Evolutionary conservation across 2,113 vertebrate species (phyloP).

Genomic region (Actenoides lindsayi): DNA sequence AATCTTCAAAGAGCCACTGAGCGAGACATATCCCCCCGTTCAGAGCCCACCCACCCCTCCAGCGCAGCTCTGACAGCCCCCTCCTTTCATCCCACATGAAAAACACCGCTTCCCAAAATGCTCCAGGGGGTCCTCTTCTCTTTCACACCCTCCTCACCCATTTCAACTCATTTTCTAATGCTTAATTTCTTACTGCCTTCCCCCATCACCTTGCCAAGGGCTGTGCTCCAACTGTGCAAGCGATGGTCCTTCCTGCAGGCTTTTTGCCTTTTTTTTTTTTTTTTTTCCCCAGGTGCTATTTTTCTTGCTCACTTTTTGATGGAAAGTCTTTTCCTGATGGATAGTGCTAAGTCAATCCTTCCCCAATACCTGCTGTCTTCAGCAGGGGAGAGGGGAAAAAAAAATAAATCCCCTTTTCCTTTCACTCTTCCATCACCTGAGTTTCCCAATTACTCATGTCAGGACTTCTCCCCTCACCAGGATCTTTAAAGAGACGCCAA

Average conservation of each 20-base stretch:
- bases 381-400: constrained; percentile 13
- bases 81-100: not conserved
- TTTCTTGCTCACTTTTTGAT: constrained; percentile 62
- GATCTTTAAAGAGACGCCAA: not conserved
- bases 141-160: not conserved
- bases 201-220: not conserved
- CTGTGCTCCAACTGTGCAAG: not conserved
- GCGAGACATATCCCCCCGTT: not conserved
- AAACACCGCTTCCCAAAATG: not conserved
- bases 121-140: not conserved
- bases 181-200: not conserved
- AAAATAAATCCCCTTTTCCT: not conserved
- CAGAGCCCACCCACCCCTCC: rapidly evolving
- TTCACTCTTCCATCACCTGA: constrained; percentile 40
- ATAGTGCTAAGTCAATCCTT: constrained; percentile 56
- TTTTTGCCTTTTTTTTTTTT: not conserved
- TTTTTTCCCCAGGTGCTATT: not conserved
- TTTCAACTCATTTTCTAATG: not conserved
- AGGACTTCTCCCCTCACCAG: constrained; percentile 16
- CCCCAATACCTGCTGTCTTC: constrained; percentile 56
- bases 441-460: constrained; percentile 53
- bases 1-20: constrained; percentile 47
- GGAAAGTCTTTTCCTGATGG: constrained; percentile 66
- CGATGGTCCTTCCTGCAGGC: not conserved
- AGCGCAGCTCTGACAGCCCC: not conserved